Evolutionary conservation across 30 jellyfish, hydroid and myxozoan genomes (phyloP).

Genomic region (Rhopilema esculentum): DNA sequence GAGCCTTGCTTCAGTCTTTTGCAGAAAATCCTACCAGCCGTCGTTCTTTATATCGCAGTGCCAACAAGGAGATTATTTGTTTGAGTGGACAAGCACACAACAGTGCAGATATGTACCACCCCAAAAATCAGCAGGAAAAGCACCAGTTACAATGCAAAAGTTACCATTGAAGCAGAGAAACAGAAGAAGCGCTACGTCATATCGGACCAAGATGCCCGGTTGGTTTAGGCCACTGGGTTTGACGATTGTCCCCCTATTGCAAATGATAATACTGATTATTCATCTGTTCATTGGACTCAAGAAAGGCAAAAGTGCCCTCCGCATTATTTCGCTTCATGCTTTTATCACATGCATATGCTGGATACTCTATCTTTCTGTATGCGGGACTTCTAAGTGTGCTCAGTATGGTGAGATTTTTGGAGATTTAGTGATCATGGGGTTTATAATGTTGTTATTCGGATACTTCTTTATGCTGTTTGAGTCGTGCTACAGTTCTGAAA

Average conservation of each 20-base stretch:
- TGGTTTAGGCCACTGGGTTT: conserved; percentile 13
- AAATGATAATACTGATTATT: conserved; percentile 18
- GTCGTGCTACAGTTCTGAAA: conserved; percentile 40
- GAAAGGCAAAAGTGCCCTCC: conserved; percentile 20
- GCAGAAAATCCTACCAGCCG: conserved; percentile 41
- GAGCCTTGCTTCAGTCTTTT: conserved; percentile 48
- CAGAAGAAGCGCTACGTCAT: no score
- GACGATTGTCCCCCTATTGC: conserved; percentile 13
- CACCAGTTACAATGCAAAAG: no score
- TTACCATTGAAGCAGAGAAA: no score
- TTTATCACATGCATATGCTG: conserved; percentile 25
- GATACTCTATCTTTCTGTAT: conserved; percentile 16
- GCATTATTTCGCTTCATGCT: conserved; percentile 36
- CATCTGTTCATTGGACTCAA: conserved; percentile 2
- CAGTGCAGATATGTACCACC: background rate
- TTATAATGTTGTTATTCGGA: background rate
- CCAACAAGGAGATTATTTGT: background rate
- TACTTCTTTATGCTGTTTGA: conserved; percentile 48
- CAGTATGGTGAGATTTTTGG: conserved; percentile 10
- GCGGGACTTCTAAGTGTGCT: conserved; percentile 21
- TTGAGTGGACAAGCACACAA: background rate
- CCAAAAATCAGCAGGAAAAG: no score
- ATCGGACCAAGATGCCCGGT: no score
- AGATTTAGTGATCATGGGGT: conserved; percentile 18
- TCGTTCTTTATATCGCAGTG: conserved; percentile 42